Conservation (phyloP, 2,113 vertebrate genomes). For the Trichechus manatus region DNA sequence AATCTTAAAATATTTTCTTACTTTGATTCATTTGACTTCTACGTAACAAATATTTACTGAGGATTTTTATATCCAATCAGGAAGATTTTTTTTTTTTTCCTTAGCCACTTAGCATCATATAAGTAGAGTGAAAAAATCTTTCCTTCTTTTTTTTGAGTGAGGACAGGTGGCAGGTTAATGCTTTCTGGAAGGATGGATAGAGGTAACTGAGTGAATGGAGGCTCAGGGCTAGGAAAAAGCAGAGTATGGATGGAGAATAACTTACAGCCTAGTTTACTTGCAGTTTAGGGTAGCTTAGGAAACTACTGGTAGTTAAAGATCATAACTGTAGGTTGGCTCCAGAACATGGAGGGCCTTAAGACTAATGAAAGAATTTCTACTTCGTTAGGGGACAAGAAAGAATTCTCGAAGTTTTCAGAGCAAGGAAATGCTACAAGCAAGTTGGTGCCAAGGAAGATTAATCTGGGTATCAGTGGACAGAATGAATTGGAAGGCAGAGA, state of each 20-base stretch:
- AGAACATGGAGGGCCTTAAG: neutral
- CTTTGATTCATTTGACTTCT: neutral
- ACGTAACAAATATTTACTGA: neutral
- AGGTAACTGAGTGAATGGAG: neutral
- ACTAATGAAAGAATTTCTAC: neutral
- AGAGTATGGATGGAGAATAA: neutral
- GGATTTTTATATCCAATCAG: neutral
- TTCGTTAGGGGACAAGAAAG: neutral
- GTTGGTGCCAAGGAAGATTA: neutral
- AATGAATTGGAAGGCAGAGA: neutral
- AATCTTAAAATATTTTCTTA: neutral
- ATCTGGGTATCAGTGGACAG: neutral
- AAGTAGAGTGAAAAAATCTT: neutral
- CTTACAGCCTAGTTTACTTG: neutral
- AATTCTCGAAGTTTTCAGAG: neutral
- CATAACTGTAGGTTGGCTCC: neutral
- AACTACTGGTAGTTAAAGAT: neutral
- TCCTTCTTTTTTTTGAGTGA: neutral
- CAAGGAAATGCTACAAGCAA: neutral
- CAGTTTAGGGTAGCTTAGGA: neutral
- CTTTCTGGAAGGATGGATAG: neutral
- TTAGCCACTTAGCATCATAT: neutral
- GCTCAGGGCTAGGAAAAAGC: neutral
- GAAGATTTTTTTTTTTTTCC: neutral
- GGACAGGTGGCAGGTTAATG: neutral